Evolutionary conservation across 1,140 invertebrate species (phyloP).

Genomic region (Lasaia peninsularis): DNA sequence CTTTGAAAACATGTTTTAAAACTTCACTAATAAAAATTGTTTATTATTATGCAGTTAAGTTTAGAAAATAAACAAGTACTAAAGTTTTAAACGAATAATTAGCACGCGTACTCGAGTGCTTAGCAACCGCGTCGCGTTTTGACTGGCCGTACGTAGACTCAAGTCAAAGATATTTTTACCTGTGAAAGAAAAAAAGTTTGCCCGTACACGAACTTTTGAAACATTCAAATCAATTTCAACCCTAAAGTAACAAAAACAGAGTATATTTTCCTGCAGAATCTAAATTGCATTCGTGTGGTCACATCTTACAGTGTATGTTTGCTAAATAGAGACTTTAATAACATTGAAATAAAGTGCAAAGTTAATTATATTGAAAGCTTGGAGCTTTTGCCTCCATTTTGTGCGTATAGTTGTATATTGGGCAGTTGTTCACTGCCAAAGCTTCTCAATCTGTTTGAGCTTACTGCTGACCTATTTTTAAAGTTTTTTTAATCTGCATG

Average conservation of each 20-base stretch:
- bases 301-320: slow-evolving; percentile 13
- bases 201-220: slow-evolving; percentile 41
- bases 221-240: slow-evolving; percentile 19
- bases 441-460: slow-evolving; percentile 48
- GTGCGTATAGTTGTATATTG: slow-evolving; percentile 48
- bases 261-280: slow-evolving; percentile 11
- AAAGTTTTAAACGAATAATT: slow-evolving; percentile 22
- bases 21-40: not conserved
- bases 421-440: slow-evolving; percentile 58
- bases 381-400: slow-evolving; percentile 45
- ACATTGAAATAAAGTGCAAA: slow-evolving; percentile 18
- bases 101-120: slow-evolving; percentile 32
- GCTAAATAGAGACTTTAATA: slow-evolving; percentile 22
- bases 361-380: slow-evolving; percentile 11
- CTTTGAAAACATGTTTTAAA: slow-evolving; percentile 8
- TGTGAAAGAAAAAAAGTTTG: slow-evolving; percentile 64
- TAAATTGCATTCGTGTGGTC: slow-evolving; percentile 35
- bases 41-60: not conserved
- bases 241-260: not conserved
- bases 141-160: slow-evolving; percentile 44
- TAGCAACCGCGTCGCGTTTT: slow-evolving; percentile 47
- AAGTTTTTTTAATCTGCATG: too few relatives aligned
- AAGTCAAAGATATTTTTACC: slow-evolving; percentile 69
- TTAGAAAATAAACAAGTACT: not conserved
- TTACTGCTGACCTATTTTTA: slow-evolving; percentile 29